Evolutionary conservation across 1,140 invertebrate genomes (phyloP).

Genomic region (Trigoniulus corallinus): DNA sequence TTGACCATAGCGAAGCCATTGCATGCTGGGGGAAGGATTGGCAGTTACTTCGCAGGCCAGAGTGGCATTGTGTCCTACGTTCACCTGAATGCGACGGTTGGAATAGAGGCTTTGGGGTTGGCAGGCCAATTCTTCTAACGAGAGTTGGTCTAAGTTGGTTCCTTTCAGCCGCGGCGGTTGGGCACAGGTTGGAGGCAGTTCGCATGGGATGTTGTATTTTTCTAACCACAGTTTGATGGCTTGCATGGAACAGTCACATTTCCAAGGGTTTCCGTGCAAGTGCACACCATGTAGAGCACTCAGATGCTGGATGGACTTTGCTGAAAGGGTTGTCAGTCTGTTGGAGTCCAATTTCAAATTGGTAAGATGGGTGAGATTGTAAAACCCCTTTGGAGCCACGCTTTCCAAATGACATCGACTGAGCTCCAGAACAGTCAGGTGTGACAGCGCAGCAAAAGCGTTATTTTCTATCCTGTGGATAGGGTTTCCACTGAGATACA

Average conservation of each 20-base stretch:
- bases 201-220: constrained; percentile 60
- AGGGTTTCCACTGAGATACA: constrained; percentile 60
- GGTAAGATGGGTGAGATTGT: constrained; percentile 54
- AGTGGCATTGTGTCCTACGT: constrained; percentile 65
- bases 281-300: constrained; percentile 53
- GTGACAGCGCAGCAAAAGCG: constrained; percentile 53
- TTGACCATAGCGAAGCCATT: constrained; percentile 73
- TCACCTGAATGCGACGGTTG: constrained; percentile 26
- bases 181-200: constrained; percentile 47
- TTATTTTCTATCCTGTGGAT: constrained; percentile 55
- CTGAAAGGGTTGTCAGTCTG: constrained; percentile 39
- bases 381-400: constrained; percentile 57
- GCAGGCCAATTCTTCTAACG: constrained; percentile 71
- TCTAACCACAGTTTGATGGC: constrained; percentile 68
- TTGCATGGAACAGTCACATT: constrained; percentile 68
- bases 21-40: constrained; percentile 58
- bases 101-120: constrained; percentile 46
- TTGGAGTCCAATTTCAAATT: constrained; percentile 67
- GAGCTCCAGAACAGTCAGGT: constrained; percentile 65
- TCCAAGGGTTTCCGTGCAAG: constrained; percentile 79
- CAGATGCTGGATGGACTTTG: constrained; percentile 15
- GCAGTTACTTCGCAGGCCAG: constrained; percentile 60
- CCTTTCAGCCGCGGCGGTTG: constrained; percentile 27
- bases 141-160: constrained; percentile 46
- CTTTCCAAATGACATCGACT: constrained; percentile 59